These are phyloP conservation scores for Bactericera cockerelli DNA, from an alignment of 1,140 invertebrate species.

Conservation along the genomic window DNA sequence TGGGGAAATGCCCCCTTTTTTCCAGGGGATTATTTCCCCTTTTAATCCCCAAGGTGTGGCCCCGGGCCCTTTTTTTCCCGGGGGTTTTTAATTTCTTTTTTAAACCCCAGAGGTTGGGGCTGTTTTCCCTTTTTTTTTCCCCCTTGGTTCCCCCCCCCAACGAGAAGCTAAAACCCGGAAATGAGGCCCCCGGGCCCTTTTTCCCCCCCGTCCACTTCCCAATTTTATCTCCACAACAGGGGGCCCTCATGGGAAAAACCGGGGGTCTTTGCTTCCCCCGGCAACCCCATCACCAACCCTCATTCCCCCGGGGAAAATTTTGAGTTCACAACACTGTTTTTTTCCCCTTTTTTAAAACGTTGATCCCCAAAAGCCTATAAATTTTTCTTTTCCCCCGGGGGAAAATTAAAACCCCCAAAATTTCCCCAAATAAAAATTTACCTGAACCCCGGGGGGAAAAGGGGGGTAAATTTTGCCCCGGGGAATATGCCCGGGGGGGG, in stretches of 20 bases:
- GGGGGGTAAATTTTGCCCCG: too few species aligned
- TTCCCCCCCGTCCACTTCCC: conserved; percentile 17
- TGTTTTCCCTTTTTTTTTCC: conserved; percentile 20
- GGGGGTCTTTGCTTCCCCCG: conserved; percentile 16
- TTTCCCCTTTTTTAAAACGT: background rate
- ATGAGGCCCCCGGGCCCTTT: conserved; percentile 14
- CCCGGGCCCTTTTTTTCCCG: too few species aligned
- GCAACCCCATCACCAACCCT: conserved; percentile 16
- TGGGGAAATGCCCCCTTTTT: too few species aligned
- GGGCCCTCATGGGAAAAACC: conserved; percentile 20
- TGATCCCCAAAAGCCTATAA: background rate
- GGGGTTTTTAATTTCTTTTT: too few species aligned
- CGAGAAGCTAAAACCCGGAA: conserved; percentile 16
- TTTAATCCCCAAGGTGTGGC: too few species aligned
- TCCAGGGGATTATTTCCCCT: too few species aligned
- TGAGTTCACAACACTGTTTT: conserved; percentile 1
- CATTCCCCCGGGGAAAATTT: conserved; percentile 16
- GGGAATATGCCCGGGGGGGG: too few species aligned
- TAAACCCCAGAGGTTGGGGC: conserved; percentile 17
- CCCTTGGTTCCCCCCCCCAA: conserved; percentile 18
- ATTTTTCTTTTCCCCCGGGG: too few species aligned
- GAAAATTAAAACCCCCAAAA: too few species aligned
- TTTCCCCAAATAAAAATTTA: too few species aligned
- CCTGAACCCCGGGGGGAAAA: too few species aligned
- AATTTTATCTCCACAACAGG: conserved; percentile 18